Percentiles rank a stretch among this genome's conserved stretches.
Conservation (phyloP, 53 echinoderm and acorn worm species). For the Echinarachnius parma region DNA sequence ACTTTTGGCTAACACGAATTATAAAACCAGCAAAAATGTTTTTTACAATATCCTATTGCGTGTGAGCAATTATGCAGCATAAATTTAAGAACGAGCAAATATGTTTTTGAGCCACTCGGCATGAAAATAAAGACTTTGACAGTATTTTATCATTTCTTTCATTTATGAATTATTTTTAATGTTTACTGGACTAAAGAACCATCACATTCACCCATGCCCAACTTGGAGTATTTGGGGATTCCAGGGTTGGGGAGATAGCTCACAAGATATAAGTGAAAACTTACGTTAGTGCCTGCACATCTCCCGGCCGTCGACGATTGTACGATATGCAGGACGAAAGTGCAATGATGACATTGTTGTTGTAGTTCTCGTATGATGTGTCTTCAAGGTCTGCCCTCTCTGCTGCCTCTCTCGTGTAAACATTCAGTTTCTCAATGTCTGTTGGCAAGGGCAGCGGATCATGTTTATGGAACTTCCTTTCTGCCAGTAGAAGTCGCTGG, state of each 20-base stretch:
- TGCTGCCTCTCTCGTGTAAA: not conserved
- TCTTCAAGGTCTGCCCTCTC: slow-evolving; percentile 14
- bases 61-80: too few species aligned
- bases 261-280: not conserved
- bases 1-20: too few species aligned
- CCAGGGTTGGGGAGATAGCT: slow-evolving; percentile 10
- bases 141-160: not conserved
- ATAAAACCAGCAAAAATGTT: too few species aligned
- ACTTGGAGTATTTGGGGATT: not conserved
- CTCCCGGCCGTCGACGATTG: not conserved
- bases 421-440: slow-evolving; percentile 14
- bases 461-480: not conserved
- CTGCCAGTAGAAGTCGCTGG: not conserved
- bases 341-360: slow-evolving; percentile 1
- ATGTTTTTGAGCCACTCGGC: too few species aligned
- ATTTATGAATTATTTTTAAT: slow-evolving; percentile 6
- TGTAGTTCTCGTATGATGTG: not conserved
- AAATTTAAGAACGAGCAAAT: too few species aligned
- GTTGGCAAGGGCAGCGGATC: slow-evolving; percentile 18
- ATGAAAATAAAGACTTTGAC: slow-evolving; percentile 2
- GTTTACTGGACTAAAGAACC: not conserved
- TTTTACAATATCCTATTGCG: too few species aligned
- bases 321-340: slow-evolving; percentile 18
- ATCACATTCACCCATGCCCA: slow-evolving; percentile 6
- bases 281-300: slow-evolving; percentile 10